Percentiles rank a stretch among this genome's conserved stretches.
Conservation (phyloP, 2,113 vertebrate species). For the Brachyhypopomus occidentalis region DNA sequence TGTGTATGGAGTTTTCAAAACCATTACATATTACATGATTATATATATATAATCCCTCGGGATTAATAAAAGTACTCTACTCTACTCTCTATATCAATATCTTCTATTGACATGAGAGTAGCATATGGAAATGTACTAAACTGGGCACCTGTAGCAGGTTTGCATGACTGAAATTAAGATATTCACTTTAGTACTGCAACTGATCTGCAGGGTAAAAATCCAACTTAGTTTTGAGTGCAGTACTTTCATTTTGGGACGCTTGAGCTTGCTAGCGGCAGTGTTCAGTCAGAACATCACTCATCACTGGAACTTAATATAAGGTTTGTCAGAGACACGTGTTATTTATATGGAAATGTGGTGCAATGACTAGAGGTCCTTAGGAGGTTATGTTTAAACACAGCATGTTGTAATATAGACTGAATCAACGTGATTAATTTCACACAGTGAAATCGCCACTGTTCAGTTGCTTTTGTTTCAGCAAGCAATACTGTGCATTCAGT, state of each 20-base stretch:
- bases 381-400: slow-evolving; percentile 28
- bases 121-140: too few relatives aligned
- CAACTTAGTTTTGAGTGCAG: too few relatives aligned
- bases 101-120: too few relatives aligned
- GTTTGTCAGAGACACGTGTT: slow-evolving; percentile 13
- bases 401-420: background rate
- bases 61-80: too few relatives aligned
- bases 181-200: too few relatives aligned
- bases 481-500: background rate
- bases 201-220: too few relatives aligned
- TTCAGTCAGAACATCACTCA: background rate
- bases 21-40: too few relatives aligned
- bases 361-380: background rate
- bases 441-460: background rate
- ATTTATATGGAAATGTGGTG: slow-evolving; percentile 12
- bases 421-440: background rate
- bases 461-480: background rate
- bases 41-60: too few relatives aligned
- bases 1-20: too few relatives aligned
- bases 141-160: too few relatives aligned
- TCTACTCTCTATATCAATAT: too few relatives aligned
- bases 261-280: background rate
- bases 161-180: too few relatives aligned
- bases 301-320: background rate
- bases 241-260: background rate